Conservation (phyloP, 2,797 vertebrate species). For the Caiman crocodilus region DNA sequence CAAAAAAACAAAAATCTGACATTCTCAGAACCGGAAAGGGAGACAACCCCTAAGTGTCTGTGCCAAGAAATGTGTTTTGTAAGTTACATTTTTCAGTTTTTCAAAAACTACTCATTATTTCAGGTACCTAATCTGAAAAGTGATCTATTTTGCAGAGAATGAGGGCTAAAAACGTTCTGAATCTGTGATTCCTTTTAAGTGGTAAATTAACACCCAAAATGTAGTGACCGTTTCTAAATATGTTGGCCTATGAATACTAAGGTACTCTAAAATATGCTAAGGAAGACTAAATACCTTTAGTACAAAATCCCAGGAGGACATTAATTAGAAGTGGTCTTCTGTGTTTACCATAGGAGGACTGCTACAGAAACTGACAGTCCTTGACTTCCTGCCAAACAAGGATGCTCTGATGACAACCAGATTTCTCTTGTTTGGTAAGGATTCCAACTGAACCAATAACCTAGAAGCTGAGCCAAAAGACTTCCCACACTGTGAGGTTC, state of each 20-base stretch:
- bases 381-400: neutral
- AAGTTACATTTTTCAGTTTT: neutral
- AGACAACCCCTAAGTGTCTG: neutral
- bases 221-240: neutral
- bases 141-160: no score
- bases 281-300: neutral
- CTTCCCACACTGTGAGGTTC: neutral
- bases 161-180: neutral
- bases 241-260: neutral
- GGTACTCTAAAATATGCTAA: neutral
- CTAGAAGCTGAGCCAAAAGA: neutral
- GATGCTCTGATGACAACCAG: fast-evolving
- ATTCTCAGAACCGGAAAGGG: neutral
- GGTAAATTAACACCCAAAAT: neutral
- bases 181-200: neutral
- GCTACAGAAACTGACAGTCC: neutral
- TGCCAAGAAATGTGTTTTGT: neutral
- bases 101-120: neutral
- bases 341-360: neutral
- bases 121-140: neutral
- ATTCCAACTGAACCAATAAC: neutral
- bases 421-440: neutral
- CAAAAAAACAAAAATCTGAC: neutral
- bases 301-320: neutral
- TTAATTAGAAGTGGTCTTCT: neutral